Percentiles rank a stretch among this genome's conserved stretches.
Evolutionary conservation across 2,797 vertebrate species (phyloP).

Genomic region (Ptychobarbus kaznakovi): DNA sequence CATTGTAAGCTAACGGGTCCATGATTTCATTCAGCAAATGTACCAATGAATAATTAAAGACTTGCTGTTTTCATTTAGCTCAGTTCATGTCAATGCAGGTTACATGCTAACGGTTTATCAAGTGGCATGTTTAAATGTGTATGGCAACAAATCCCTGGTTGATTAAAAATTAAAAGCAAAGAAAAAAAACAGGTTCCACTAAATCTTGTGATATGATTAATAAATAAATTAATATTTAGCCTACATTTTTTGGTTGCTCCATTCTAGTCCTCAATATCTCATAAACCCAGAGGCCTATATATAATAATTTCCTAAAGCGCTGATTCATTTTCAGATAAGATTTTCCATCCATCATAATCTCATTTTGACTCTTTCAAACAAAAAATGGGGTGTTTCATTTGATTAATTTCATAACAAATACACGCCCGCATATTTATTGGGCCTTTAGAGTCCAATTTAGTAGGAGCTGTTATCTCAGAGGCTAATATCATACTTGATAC

Average conservation of each 20-base stretch:
- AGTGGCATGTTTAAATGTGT: slow-evolving; percentile 10
- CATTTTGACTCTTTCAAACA: slow-evolving; percentile 6
- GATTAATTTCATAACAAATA: neutral
- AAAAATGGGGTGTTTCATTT: neutral
- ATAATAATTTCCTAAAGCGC: neutral
- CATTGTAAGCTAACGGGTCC: neutral
- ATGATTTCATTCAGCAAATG: slow-evolving; percentile 28
- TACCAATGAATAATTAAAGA: slow-evolving; percentile 21
- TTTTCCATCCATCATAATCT: slow-evolving; percentile 21
- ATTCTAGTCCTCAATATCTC: neutral
- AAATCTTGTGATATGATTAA: neutral
- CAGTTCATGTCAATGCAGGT: slow-evolving; percentile 1
- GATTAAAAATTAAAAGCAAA: slow-evolving; percentile 11
- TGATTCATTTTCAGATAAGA: slow-evolving; percentile 12
- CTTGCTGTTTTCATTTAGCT: slow-evolving; percentile 24
- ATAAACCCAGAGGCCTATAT: neutral
- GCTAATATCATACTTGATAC: neutral
- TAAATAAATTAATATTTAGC: neutral
- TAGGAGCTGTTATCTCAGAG: neutral
- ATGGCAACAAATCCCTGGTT: neutral
- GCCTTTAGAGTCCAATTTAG: slow-evolving; percentile 38
- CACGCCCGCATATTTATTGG: neutral
- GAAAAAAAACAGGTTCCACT: neutral
- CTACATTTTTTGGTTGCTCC: neutral
- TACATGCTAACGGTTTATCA: slow-evolving; percentile 8